Evolutionary conservation across 2,888 invertebrate species (phyloP), one percentile per base, ranked within the genome.

Genomic region (Orchestes rusci): DNA sequence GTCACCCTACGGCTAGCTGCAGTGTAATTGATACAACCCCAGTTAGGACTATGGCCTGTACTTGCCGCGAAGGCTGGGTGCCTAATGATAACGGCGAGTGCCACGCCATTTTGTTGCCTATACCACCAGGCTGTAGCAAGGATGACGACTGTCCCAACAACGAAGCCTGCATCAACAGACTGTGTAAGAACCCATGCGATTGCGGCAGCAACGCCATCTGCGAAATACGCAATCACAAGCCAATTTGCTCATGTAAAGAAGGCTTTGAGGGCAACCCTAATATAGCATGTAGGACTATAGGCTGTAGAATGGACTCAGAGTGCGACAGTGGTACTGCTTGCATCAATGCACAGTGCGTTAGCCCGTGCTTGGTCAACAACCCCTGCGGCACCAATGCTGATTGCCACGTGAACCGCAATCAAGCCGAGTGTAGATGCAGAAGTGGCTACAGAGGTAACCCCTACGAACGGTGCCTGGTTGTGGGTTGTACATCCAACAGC

Each of bases 181-280:
- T 86, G 55, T 93, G 93, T 61, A 76, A 86, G 55, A 84, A 87
- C 58, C 90, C 91, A 10, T 92, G 92, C 65, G 84, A 84, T 60
- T 93, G 92, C 63, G 92, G 92, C 39, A 76, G 77, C 28, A 84
- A 91, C 59, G 84, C 90, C 28, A 78, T 83, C 55, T 93, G 93
- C 60, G 76, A 79, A 52, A 80, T 92, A 4, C 79, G 79, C 50
- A 82, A 88, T 57, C 92, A 92, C 63, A 79, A 89, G 48, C 90
- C 91, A 2, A 79, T 86, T 27, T 93, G 93, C 65, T 84, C 87
- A 2, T 93, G 93, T 63, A 75, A 79, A 56, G 77, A 83, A 58
- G 90, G 89, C 20, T 88, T 75, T 61, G 86, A 88, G 61, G 93
- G 93, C 33, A 85, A 92, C 69, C 90, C 93, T 2, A 84, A 90